Base-by-base conservation (phyloP, 2,797 vertebrate genomes). In the Phataginus tricuspis region DNA sequence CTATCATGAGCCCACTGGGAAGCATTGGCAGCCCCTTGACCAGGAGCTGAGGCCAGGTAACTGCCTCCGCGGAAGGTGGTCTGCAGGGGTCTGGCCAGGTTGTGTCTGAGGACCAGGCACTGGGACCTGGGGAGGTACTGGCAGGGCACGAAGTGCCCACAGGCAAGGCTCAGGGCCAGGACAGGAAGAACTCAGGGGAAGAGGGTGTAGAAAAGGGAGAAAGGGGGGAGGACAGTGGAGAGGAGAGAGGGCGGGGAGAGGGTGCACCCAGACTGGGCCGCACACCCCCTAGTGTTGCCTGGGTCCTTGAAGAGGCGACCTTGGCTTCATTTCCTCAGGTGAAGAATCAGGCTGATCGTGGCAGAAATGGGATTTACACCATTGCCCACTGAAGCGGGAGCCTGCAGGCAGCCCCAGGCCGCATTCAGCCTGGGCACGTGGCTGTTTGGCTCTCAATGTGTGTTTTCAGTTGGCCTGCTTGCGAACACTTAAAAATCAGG, bases 381-480 rank as follows among this genome's bases (percentile, higher is more conserved):
- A 1, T 45, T 45, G 42, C 42, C 42, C 42, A 10, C 57, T 45
- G 19, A 55, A 63, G 25, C 31, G 53, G 39, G 49, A 77, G 79
- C 7, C 27, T 12, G 12, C 0, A 15, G 34, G 53, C 19, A 19
- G 4, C 37, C 29, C 31, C 25, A 12, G 25, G 42, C 21, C 61
- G 29, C 27, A 34, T 59, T 37, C 23, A 11, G 39, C 42, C 11
- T 64, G 11, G 16, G 19, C 4, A 0, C 1, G 0, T 0, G 13
- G 25, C 57, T 66, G 25, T 64, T 59, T 69, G 53, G 42, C 53
- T 12, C 23, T 2, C 16, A 0, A 37, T 34, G 19, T 42, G 23
- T 6, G 16, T 64, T 49, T 91, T 72, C 23, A 57, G 9, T 25
- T 34, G 37, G 88, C 4, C 64, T 78, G 8, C 23, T 21, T 63